Evolutionary conservation across 1,140 invertebrate genomes (phyloP), one percentile per base, ranked within the genome.

Genomic region (Bombus waltoni): DNA sequence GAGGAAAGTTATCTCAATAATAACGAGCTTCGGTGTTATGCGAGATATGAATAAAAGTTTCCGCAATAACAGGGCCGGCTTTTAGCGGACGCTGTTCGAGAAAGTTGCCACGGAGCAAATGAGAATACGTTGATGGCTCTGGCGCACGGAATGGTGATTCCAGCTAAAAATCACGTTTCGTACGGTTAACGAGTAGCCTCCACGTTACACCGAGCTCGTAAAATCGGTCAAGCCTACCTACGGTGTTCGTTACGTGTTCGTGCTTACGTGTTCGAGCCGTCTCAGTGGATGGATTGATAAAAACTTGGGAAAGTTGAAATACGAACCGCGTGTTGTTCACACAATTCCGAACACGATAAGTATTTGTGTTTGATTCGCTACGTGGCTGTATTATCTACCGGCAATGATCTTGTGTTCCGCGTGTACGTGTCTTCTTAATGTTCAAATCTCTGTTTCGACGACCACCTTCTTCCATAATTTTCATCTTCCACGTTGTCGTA

Each of bases 11-110:
- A n/a, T 62, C 70, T 57, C 38, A 44, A 81, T 81, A 73, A 73
- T 70, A 80, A 70, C 28, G 22, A n/a, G 42, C 28, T 5, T 40
- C 38, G 32, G 35, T 22, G 77, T 47, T 70, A 68, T 57, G 32
- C 68, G 68, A 40, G 70, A 73, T 81, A 73, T 73, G 80, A 81
- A 81, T 73, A 81, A 81, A 81, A 81, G 80, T 81, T 81, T 73
- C n/a, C 22, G 80, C 80, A 81, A 81, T 78, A 77, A 83, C 65
- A 65, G 38, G 65, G n/a, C 13, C 18, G 15, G 65, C 44, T 80
- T 70, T 80, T 70, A 80, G 25, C 78, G n/a, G 44, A 44, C 59
- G 77, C 62, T 35, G 32, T 80, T 71, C 74, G 73, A 53, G 28
- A 42, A 77, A 77, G 65, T 77, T 57, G 65, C 62, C 65, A 2